Conservation (phyloP, 1,140 invertebrate species). For the Daktulosphaira vitifoliae region DNA sequence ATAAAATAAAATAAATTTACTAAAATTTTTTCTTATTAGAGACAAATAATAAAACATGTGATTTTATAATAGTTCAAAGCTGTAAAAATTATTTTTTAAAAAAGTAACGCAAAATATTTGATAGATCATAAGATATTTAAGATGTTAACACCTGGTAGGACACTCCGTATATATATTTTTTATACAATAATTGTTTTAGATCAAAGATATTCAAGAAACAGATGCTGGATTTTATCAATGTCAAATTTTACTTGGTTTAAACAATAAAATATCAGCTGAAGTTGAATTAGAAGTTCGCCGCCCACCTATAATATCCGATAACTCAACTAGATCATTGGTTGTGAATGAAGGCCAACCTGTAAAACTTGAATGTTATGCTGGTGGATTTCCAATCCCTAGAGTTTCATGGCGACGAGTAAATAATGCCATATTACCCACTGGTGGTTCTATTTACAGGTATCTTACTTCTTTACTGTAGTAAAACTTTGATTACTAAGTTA, state of each 20-base stretch:
- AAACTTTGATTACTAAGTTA: no score
- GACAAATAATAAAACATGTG: no score
- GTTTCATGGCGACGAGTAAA: constrained; percentile 88
- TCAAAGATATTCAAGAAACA: constrained; percentile 91
- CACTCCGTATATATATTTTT: no score
- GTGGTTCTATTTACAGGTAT: constrained; percentile 64
- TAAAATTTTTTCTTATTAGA: no score
- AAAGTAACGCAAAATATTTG: no score
- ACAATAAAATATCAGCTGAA: constrained; percentile 68
- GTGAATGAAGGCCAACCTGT: constrained; percentile 70
- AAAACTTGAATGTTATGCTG: constrained; percentile 76
- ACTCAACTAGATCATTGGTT: constrained; percentile 77
- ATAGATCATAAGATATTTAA: no score
- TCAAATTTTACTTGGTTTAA: constrained; percentile 69
- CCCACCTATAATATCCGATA: constrained; percentile 83
- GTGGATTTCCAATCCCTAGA: constrained; percentile 68
- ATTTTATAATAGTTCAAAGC: no score
- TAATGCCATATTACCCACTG: constrained; percentile 83
- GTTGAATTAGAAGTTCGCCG: constrained; percentile 73
- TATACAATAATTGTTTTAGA: constrained; percentile 46
- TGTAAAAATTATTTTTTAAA: no score
- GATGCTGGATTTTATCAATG: constrained; percentile 83
- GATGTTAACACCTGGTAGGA: no score
- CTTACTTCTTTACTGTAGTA: no score
- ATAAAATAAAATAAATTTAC: no score